Conservation (phyloP, 37 sponge, comb jelly and placozoan species). For the Axinella damicornis region DNA sequence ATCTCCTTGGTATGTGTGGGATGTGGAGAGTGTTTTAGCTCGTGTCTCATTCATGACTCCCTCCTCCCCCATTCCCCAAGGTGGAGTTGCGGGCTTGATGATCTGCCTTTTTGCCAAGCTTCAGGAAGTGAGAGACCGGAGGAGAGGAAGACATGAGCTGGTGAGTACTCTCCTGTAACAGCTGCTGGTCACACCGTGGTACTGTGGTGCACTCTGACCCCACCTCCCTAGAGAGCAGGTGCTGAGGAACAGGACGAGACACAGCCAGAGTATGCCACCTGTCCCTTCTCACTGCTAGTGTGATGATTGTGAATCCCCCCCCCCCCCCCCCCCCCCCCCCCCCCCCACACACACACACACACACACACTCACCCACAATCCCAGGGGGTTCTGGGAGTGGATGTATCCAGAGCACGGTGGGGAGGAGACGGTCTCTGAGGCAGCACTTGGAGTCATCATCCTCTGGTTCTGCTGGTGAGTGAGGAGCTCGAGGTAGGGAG, state of each 20-base stretch:
- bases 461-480: conserved; percentile 91
- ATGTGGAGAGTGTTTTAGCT: too few relatives aligned
- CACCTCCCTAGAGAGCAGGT: too few relatives aligned
- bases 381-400: conserved; percentile 75
- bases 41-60: too few relatives aligned
- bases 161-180: too few relatives aligned
- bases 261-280: conserved; percentile 11
- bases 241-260: conserved; percentile 21
- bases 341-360: too few relatives aligned
- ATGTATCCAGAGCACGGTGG: conserved; percentile 90
- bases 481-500: not conserved
- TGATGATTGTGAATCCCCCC: not conserved
- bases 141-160: too few relatives aligned
- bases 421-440: conserved; percentile 75
- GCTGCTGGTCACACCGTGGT: too few relatives aligned
- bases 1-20: conserved; percentile 79
- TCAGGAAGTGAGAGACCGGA: conserved; percentile 58
- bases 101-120: conserved; percentile 83
- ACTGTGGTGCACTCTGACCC: too few relatives aligned
- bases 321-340: too few relatives aligned
- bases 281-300: not conserved
- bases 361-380: too few relatives aligned
- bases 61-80: conserved; percentile 21
- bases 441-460: conserved; percentile 94
- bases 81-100: conserved; percentile 78